These are phyloP conservation scores for Porites australiensis DNA, from an alignment of 64 coral and sea anemone genomes.

Conservation along the genomic window DNA sequence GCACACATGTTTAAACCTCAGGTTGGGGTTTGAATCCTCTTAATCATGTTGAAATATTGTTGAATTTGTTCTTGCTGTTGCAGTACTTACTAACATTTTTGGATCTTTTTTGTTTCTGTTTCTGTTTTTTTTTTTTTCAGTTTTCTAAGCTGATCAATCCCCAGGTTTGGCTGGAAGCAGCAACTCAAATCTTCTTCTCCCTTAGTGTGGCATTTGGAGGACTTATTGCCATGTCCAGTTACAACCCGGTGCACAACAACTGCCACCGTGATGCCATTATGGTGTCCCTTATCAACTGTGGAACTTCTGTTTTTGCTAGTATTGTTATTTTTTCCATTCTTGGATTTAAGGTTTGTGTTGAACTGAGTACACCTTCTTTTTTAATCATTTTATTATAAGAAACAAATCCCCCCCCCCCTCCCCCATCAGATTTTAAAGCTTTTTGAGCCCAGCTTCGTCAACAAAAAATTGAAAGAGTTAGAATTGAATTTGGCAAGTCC, in stretches of 20 bases:
- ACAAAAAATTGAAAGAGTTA: too few relatives aligned
- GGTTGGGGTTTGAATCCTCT: conserved; percentile 13
- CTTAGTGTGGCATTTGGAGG: conserved; percentile 95
- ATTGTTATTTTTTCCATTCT: conserved; percentile 97
- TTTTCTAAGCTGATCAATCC: conserved; percentile 85
- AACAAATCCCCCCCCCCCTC: too few relatives aligned
- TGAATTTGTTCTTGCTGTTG: too few relatives aligned
- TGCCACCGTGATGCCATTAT: conserved; percentile 93
- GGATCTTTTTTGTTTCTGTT: not conserved
- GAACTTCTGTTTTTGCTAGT: conserved; percentile 93
- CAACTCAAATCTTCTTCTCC: conserved; percentile 98
- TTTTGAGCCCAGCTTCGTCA: too few relatives aligned
- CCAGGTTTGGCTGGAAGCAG: conserved; percentile 97
- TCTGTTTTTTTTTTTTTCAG: conserved; percentile 41
- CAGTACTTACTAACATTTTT: too few relatives aligned
- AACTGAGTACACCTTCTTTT: not conserved
- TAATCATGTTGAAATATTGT: too few relatives aligned
- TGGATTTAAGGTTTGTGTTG: conserved; percentile 85
- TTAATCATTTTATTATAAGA: too few relatives aligned
- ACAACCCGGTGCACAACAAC: conserved; percentile 96
- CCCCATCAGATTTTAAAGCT: too few relatives aligned
- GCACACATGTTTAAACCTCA: conserved; percentile 88
- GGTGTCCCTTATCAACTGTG: conserved; percentile 95
- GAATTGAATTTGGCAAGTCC: too few relatives aligned
- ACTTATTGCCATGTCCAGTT: conserved; percentile 96